phyloP scores from a whole-genome alignment of 2,888 invertebrate genomes.

The Andrena bucephala region DNA sequence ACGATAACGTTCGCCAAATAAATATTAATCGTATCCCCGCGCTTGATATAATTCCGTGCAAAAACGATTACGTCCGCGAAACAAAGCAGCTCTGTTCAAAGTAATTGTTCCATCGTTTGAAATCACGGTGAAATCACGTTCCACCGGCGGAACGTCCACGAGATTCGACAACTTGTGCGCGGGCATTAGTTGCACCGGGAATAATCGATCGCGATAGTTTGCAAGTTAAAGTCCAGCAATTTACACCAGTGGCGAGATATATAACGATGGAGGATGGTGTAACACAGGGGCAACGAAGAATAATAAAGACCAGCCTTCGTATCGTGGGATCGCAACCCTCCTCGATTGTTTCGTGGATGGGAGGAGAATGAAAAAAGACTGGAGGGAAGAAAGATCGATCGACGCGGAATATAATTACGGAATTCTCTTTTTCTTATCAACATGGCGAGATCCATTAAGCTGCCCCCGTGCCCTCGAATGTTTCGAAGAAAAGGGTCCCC shows the following conservation, averaged over 20 bases:
- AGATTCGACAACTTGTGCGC: not conserved
- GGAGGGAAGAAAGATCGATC: slow-evolving; percentile 21
- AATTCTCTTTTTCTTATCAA: slow-evolving; percentile 14
- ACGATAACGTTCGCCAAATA: slow-evolving; percentile 1
- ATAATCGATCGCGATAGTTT: slow-evolving; percentile 29
- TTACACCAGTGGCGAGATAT: slow-evolving; percentile 6
- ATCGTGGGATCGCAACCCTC: not conserved
- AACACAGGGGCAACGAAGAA: slow-evolving; percentile 18
- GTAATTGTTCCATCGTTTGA: slow-evolving; percentile 4
- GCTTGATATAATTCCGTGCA: not conserved
- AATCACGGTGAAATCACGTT: not conserved
- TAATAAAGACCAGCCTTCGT: slow-evolving; percentile 13
- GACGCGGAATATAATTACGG: slow-evolving; percentile 27
- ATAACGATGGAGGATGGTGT: not conserved
- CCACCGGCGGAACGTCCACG: not conserved
- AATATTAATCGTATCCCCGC: slow-evolving; percentile 9
- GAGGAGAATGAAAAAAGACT: not conserved
- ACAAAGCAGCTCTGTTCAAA: not conserved
- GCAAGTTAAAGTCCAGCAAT: slow-evolving; percentile 25
- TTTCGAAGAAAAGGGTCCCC: slow-evolving; percentile 28
- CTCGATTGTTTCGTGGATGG: slow-evolving; percentile 26
- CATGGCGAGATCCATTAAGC: slow-evolving; percentile 27
- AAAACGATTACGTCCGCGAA: not conserved
- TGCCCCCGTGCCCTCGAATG: slow-evolving; percentile 4
- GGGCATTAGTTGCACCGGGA: slow-evolving; percentile 14